These are phyloP conservation scores for Symphodus melops DNA, from an alignment of 2,113 vertebrate genomes.

Conservation along the genomic window DNA sequence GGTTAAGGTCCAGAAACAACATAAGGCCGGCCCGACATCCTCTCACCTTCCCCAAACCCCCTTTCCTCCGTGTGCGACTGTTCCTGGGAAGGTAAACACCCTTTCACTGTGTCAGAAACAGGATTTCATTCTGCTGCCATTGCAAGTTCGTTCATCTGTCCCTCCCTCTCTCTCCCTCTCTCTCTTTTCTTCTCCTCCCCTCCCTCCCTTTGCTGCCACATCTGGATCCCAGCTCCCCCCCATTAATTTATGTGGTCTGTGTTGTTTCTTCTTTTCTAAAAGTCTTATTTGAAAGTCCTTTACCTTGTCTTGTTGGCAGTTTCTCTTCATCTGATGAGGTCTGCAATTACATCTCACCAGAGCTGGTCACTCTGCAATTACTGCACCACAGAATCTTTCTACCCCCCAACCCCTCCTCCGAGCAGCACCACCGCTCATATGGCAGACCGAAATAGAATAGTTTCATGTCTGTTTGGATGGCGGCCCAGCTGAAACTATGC, in stretches of 20 bases:
- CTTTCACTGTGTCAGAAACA: constrained; percentile 59
- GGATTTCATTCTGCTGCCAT: constrained; percentile 72
- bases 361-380: constrained; percentile 88
- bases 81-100: constrained; percentile 74
- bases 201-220: constrained; percentile 69
- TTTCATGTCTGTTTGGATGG: constrained; percentile 90
- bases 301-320: constrained; percentile 78
- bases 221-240: constrained; percentile 83
- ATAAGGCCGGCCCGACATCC: constrained; percentile 56
- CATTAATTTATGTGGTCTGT: constrained; percentile 82
- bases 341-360: constrained; percentile 88
- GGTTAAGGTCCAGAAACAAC: constrained; percentile 80
- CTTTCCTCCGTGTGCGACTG: constrained; percentile 44
- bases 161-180: constrained; percentile 47
- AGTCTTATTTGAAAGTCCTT: constrained; percentile 75
- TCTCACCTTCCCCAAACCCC: constrained; percentile 65
- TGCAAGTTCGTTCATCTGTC: constrained; percentile 63
- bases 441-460: constrained; percentile 92
- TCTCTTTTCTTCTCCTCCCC: constrained; percentile 46
- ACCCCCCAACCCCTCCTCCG: constrained; percentile 33
- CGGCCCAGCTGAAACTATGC: constrained; percentile 89
- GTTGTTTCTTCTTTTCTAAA: constrained; percentile 66
- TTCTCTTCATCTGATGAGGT: constrained; percentile 77
- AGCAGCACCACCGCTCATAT: constrained; percentile 81
- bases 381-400: constrained; percentile 84